Conservation (phyloP, 2,888 invertebrate genomes). For the Plagiodera versicolora region DNA sequence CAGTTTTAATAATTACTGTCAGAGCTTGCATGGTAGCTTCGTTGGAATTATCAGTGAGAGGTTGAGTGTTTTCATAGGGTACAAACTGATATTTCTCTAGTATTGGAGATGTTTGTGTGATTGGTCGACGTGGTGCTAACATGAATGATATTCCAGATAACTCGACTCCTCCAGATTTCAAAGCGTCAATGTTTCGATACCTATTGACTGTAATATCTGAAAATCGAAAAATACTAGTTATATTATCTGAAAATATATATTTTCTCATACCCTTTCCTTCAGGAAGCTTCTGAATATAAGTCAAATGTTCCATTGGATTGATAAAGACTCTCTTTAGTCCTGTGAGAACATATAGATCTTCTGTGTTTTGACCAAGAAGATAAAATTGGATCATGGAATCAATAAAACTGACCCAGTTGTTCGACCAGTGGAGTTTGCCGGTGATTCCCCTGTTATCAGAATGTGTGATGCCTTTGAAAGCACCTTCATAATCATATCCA, state of each 20-base stretch:
- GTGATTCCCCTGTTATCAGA: slow-evolving; percentile 71
- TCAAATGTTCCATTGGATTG: slow-evolving; percentile 73
- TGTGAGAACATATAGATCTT: slow-evolving; percentile 87
- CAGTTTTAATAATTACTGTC: slow-evolving; percentile 69
- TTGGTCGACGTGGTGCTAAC: slow-evolving; percentile 82
- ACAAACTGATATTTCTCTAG: slow-evolving; percentile 83
- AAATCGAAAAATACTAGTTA: no score
- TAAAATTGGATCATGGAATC: slow-evolving; percentile 96
- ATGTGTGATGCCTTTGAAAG: slow-evolving; percentile 77
- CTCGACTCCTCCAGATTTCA: slow-evolving; percentile 83
- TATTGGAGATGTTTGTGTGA: slow-evolving; percentile 76
- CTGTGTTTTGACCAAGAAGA: slow-evolving; percentile 74
- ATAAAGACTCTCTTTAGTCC: slow-evolving; percentile 79
- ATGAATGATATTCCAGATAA: slow-evolving; percentile 88
- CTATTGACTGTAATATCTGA: slow-evolving; percentile 64
- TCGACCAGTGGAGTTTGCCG: slow-evolving; percentile 82
- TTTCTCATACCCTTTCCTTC: slow-evolving; percentile 45
- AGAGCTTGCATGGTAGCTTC: slow-evolving; percentile 67
- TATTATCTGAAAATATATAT: no score
- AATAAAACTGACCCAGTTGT: slow-evolving; percentile 93
- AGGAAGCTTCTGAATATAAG: slow-evolving; percentile 46
- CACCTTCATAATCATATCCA: slow-evolving; percentile 83
- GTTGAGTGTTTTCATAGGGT: slow-evolving; percentile 66
- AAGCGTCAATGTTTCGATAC: slow-evolving; percentile 71
- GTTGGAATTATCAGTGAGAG: slow-evolving; percentile 61